Base-by-base conservation (phyloP, 2,888 invertebrate genomes). In the Tachystola acroxantha region DNA sequence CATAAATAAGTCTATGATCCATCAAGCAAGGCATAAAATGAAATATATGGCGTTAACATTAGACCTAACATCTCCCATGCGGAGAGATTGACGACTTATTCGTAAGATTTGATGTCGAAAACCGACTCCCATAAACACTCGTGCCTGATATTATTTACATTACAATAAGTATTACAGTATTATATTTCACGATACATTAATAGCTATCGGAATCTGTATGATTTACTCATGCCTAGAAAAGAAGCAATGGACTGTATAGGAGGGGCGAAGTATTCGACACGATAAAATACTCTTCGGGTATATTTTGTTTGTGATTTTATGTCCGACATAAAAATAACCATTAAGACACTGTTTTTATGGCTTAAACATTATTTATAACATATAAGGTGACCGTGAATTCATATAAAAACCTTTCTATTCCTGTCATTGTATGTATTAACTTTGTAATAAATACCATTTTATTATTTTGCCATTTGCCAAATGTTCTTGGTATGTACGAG, bases 341-440 rank as follows among this genome's bases (percentile, higher is more conserved):
- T 75, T 66, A 74, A 58, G 57, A 55, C 48, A 49, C 42, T 53
- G 65, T 66, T 73, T 74, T 72, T 20, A 16, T n/a, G 16, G 10
- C 14, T 9, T n/a, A 24, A 22, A 33, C 19, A 24, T 27, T 28
- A 29, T 10, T 13, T 32, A 7, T 13, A 27, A 10, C 27, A 7
- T 9, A 24, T 7, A 24, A 4, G 9, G 7, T 3, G n/a, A 24
- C 24, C n/a, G 3, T 16, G 16, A 6, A n/a, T n/a, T n/a, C n/a
- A n/a, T n/a, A n/a, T n/a, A n/a, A n/a, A n/a, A n/a, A n/a, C n/a
- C n/a, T n/a, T n/a, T n/a, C n/a, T n/a, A n/a, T n/a, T n/a, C n/a
- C n/a, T n/a, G n/a, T n/a, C n/a, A n/a, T n/a, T n/a, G n/a, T n/a
- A n/a, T n/a, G n/a, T n/a, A n/a, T n/a, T n/a, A n/a, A n/a, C n/a